Evolutionary conservation across 2,113 vertebrate species (phyloP).

Genomic region (Cepphus grylle): DNA sequence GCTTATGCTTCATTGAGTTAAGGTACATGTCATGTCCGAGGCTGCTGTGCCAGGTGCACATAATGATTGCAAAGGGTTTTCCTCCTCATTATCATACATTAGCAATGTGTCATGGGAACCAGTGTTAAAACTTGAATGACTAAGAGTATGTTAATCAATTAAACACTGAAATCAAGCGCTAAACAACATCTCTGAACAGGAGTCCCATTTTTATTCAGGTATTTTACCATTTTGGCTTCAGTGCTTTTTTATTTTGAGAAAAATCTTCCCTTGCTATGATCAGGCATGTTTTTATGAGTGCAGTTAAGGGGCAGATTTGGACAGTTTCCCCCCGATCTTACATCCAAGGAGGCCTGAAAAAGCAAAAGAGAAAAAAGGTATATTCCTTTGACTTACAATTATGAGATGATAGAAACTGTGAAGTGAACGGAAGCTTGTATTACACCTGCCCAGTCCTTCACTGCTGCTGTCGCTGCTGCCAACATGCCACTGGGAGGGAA

Average conservation of each 20-base stretch:
- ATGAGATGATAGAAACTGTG: neutral
- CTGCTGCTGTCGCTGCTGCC: neutral
- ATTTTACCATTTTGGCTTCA: neutral
- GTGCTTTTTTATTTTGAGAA: neutral
- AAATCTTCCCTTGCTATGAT: neutral
- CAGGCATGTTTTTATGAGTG: neutral
- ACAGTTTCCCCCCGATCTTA: neutral
- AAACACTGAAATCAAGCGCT: neutral
- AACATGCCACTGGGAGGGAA: neutral
- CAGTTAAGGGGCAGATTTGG: neutral
- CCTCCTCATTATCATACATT: neutral
- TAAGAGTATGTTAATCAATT: neutral
- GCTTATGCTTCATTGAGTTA: neutral
- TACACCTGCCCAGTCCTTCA: neutral
- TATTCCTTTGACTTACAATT: neutral
- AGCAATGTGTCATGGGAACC: neutral
- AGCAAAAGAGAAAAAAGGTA: neutral
- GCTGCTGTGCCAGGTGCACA: neutral
- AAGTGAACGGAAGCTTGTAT: neutral
- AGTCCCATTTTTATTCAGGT: neutral
- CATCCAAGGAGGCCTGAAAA: neutral
- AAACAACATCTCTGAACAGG: neutral
- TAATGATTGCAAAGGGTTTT: neutral
- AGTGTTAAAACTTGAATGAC: neutral
- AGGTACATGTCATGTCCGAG: neutral